A percentile compares a stretch with the other conserved stretches of the same genome.
Evolutionary conservation across 2,113 vertebrate genomes (phyloP).

Genomic region (Dendrocopos noguchii): DNA sequence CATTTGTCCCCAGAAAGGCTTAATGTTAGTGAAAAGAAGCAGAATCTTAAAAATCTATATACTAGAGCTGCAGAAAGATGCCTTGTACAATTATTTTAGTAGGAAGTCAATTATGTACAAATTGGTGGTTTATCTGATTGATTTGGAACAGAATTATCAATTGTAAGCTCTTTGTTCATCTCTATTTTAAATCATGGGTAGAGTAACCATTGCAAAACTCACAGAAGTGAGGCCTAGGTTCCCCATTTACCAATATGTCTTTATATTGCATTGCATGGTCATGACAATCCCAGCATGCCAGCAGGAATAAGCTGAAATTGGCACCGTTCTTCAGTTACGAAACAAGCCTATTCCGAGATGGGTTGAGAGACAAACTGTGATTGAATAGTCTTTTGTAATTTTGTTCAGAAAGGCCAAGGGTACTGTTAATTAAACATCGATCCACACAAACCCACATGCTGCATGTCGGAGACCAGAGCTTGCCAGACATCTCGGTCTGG

Average conservation of each 20-base stretch:
- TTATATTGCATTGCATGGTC: conserved; percentile 37
- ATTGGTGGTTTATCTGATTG: conserved; percentile 32
- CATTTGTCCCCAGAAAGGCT: conserved; percentile 32
- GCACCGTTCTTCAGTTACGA: conserved; percentile 21
- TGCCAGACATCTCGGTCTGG: not conserved
- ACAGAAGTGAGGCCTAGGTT: not conserved
- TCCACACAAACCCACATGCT: not conserved
- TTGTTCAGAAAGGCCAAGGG: not conserved
- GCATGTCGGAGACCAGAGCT: not conserved
- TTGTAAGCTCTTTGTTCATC: conserved; percentile 45
- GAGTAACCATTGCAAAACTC: conserved; percentile 34
- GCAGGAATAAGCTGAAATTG: conserved; percentile 25
- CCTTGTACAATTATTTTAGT: conserved; percentile 53
- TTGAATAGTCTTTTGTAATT: conserved; percentile 27
- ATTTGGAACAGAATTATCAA: conserved; percentile 61
- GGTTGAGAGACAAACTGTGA: not conserved
- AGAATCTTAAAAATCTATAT: conserved; percentile 41
- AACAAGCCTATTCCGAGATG: not conserved
- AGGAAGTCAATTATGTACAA: conserved; percentile 48
- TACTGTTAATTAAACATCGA: not conserved
- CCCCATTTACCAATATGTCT: conserved; percentile 31
- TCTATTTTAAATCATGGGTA: conserved; percentile 50
- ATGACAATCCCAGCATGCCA: conserved; percentile 2
- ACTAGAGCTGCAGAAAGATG: conserved; percentile 18
- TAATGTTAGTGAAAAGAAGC: conserved; percentile 65